Base-by-base conservation (phyloP, 2,888 invertebrate species). In the Caradrina kadenii region DNA sequence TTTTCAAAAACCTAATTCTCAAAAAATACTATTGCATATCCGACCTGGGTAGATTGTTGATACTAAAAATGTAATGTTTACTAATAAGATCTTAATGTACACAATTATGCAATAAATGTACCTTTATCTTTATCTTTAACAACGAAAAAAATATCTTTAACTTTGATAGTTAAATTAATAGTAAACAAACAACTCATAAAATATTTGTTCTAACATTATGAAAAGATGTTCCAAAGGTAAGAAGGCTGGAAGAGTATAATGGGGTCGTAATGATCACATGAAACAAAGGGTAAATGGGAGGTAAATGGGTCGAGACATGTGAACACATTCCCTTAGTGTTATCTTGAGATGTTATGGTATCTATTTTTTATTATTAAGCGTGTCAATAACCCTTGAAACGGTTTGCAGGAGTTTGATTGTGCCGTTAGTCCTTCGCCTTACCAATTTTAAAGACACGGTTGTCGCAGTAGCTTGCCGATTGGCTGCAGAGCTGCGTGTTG, bases 211-310 rank as follows among this genome's bases (percentile, higher is more conserved):
- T 63, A 35, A 63, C 48, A 80, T 77, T 69, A 80, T 76, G 76
- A 76, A 81, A 76, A 76, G 77, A 69, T 39, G 21, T 63, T 62
- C 39, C 0, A 49, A 50, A 50, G 56, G 52, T 52, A 63, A 13
- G n/a, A 26, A 22, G 10, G 1, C 50, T 78, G 77, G 77, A 78
- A 78, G 63, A 78, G 31, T 76, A 81, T 78, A 78, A 78, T 78
- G 77, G 55, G 31, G 54, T 50, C 54, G 58, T 80, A 80, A 77
- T 69, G 81, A 69, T 62, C 56, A 55, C 31, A 64, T 45, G 59
- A 56, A 75, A 80, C 45, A 68, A 61, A 60, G 49, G 42, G 54
- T 48, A 4, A 60, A 50, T 45, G 35, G 39, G n/a, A 52, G 65
- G 48, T 58, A 42, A 79, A 79, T 61, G 31, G 42, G n/a, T 50